phyloP scores from a whole-genome alignment of 64 coral and sea anemone species.

The Anthopleura sola region DNA sequence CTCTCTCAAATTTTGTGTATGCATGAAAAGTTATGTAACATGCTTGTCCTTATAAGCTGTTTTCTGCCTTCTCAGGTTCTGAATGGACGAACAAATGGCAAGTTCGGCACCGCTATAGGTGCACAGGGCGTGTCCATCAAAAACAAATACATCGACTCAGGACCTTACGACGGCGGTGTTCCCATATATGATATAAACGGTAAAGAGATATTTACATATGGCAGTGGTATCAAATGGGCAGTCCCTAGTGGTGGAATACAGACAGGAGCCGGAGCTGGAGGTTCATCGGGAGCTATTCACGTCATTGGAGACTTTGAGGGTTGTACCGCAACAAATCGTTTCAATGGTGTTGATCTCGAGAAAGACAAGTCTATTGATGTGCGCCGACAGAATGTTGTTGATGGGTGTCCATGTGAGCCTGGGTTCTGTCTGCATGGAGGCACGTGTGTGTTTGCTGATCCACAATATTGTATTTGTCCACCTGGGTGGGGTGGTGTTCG shows the following conservation, averaged over 20 bases:
- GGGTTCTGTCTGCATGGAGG: constrained; percentile 60
- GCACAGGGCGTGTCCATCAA: constrained; percentile 1
- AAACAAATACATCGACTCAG: not conserved
- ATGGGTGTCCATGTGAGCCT: constrained; percentile 67
- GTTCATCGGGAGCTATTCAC: not conserved
- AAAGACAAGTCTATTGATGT: constrained; percentile 48
- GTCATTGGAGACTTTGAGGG: constrained; percentile 92
- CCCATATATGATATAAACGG: constrained; percentile 9
- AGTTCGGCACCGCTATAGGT: constrained; percentile 24
- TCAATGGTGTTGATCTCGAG: constrained; percentile 82
- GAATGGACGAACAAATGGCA: not conserved
- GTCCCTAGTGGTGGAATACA: not conserved
- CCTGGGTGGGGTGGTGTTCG: constrained; percentile 58
- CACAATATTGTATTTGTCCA: constrained; percentile 62
- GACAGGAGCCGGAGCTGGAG: not conserved
- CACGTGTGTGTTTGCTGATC: constrained; percentile 53
- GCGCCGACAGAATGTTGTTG: constrained; percentile 75
- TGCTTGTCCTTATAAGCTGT: too few relatives aligned
- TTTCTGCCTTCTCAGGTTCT: not conserved
- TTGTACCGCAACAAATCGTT: constrained; percentile 75
- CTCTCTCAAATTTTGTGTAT: too few relatives aligned
- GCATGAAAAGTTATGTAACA: too few relatives aligned
- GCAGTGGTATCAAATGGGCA: constrained; percentile 11
- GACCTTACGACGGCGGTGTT: not conserved
- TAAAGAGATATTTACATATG: not conserved